Base-by-base conservation (phyloP, 2,888 invertebrate genomes). In the Erebia epiphron region DNA sequence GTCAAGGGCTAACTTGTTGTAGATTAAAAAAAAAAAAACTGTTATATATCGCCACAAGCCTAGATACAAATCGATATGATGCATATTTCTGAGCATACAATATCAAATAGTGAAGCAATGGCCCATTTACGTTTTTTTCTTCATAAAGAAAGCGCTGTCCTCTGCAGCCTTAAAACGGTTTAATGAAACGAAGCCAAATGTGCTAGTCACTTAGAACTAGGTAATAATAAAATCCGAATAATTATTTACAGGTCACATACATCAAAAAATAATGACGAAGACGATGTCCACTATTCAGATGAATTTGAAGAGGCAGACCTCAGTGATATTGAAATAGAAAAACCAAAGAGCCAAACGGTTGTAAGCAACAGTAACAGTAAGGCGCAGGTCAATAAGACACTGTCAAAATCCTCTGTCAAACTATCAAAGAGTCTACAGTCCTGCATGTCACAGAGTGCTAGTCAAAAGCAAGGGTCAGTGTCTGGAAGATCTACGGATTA, bases 251-350 rank as follows among this genome's bases (percentile, higher is more conserved):
- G 43, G 10, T 18, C 16, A 14, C 46, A 49, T 11, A 13, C 77
- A 14, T 70, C 79, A 43, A 74, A 81, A 13, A 78, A 70, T 62
- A 66, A 75, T 60, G 75, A 75, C 10, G 86, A 87, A 8, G 90
- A 89, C 16, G 90, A 89, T 18, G 88, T 87, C 57, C 87, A 84
- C 13, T 93, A 93, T 76, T 89, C 92, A 1, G 93, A 93, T 74
- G 92, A 92, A 70, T 94, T 94, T 79, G 93, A 94, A 73, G 92
- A 92, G 1, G 91, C 90, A 56, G 85, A 73, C 54, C 46, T 84
- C 43, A 90, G 87, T 74, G 93, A 89, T 14, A 83, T 79, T 16
- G 88, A 83, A 1, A 82, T 85, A 16, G 70, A 82, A 1, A 81
- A 82, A 54, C 77, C 77, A 21, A 78, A 84, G 54, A 74, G 79